Percentiles rank a stretch among this genome's conserved stretches.
These are phyloP conservation scores for Tetragonula carbonaria DNA, from an alignment of 2,888 invertebrate genomes.

Conservation along the genomic window DNA sequence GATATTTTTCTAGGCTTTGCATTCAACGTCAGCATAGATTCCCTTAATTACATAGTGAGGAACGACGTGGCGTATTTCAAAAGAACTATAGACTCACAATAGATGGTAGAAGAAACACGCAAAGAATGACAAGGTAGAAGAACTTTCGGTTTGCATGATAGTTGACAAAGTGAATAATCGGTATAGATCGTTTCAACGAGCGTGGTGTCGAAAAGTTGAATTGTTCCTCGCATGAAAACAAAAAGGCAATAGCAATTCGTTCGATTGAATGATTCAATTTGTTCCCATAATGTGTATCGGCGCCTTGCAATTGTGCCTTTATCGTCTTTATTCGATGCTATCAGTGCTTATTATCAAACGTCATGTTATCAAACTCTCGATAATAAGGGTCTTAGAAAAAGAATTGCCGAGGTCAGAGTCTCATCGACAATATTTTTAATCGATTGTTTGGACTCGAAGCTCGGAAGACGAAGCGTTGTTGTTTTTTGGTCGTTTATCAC, in stretches of 20 bases:
- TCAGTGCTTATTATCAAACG: background rate
- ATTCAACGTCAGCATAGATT: background rate
- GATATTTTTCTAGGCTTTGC: background rate
- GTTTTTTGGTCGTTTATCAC: no score
- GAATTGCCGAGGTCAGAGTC: background rate
- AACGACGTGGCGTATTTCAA: background rate
- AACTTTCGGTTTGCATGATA: background rate
- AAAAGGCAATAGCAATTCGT: background rate
- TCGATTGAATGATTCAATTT: conserved; percentile 5
- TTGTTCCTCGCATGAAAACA: background rate
- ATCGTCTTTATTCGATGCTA: background rate
- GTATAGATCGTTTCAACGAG: background rate
- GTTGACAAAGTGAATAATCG: background rate
- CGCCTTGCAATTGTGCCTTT: conserved; percentile 12
- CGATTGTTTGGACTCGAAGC: background rate
- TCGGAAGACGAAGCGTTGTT: background rate
- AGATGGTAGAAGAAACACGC: no score
- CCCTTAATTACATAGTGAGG: background rate
- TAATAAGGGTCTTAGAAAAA: no score
- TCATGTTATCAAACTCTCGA: background rate
- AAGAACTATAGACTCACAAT: background rate
- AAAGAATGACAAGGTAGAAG: background rate
- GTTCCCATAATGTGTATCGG: conserved; percentile 36
- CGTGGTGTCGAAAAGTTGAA: background rate
- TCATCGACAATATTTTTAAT: background rate